Percentiles rank a stretch among this genome's conserved stretches.
phyloP scores from a whole-genome alignment of 1,140 invertebrate species.

The Drosophila sp. region DNA sequence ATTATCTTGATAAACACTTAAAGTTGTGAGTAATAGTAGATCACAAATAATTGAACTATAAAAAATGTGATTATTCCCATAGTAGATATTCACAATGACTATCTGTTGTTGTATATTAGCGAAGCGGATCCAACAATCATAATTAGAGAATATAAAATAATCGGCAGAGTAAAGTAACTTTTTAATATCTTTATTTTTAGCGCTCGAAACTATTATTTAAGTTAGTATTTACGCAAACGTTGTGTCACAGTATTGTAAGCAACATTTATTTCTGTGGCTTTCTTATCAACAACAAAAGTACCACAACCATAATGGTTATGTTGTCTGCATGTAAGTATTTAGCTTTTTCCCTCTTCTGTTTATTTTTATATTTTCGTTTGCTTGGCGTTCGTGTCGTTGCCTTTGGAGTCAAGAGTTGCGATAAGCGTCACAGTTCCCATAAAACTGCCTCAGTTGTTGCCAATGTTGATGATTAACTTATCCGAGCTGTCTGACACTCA shows the following conservation, averaged over 20 bases:
- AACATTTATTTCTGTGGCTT: conserved; percentile 2
- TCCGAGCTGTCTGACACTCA: conserved; percentile 2
- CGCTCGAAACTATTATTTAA: conserved; percentile 16
- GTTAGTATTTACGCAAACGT: conserved; percentile 1
- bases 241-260: conserved; percentile 12
- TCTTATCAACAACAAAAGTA: conserved; percentile 21
- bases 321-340: conserved; percentile 41
- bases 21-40: too few relatives aligned
- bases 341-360: conserved; percentile 7
- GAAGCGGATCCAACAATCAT: too few relatives aligned
- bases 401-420: conserved; percentile 38
- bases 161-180: background rate
- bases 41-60: too few relatives aligned
- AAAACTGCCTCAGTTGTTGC: conserved; percentile 1
- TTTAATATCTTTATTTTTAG: background rate
- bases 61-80: too few relatives aligned
- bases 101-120: too few relatives aligned
- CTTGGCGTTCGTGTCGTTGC: conserved; percentile 41
- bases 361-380: conserved; percentile 50
- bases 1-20: too few relatives aligned
- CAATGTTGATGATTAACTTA: conserved; percentile 43
- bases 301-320: conserved; percentile 18
- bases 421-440: conserved; percentile 48
- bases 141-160: background rate
- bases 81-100: too few relatives aligned